Percentiles rank a stretch among this genome's conserved stretches.
phyloP scores from a whole-genome alignment of 2,888 invertebrate genomes.

The Archips crataeganus region DNA sequence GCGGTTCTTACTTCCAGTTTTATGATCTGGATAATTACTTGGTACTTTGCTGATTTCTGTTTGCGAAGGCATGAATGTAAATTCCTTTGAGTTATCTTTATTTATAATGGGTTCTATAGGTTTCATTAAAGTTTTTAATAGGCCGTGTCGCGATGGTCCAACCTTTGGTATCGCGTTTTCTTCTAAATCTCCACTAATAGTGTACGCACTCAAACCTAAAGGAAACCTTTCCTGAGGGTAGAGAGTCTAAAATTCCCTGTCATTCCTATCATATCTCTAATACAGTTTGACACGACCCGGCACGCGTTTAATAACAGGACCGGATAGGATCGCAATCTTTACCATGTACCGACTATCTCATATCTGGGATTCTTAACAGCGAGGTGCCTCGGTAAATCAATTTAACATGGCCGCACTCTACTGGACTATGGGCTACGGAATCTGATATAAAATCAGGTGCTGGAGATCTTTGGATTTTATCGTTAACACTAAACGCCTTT shows the following conservation, averaged over 20 bases:
- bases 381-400: constrained; percentile 51
- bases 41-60: not conserved
- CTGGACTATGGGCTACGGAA: constrained; percentile 22
- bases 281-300: constrained; percentile 50
- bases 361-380: constrained; percentile 46
- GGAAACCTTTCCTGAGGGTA: constrained; percentile 12
- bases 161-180: constrained; percentile 21
- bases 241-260: constrained; percentile 43
- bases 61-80: not conserved
- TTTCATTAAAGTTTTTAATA: constrained; percentile 2
- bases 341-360: constrained; percentile 42
- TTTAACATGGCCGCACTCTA: constrained; percentile 49
- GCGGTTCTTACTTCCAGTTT: constrained; percentile 25
- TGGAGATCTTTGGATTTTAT: constrained; percentile 14
- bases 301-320: constrained; percentile 46
- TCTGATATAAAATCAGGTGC: constrained; percentile 37
- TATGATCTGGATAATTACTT: not conserved
- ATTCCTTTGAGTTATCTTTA: not conserved
- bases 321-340: constrained; percentile 53
- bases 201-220: not conserved
- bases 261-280: constrained; percentile 44
- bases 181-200: constrained; percentile 18
- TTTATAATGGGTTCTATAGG: not conserved
- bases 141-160: constrained; percentile 16
- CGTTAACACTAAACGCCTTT: constrained; percentile 13